Conservation (phyloP, 2,113 vertebrate species). For the Thamnophis sirtalis region DNA sequence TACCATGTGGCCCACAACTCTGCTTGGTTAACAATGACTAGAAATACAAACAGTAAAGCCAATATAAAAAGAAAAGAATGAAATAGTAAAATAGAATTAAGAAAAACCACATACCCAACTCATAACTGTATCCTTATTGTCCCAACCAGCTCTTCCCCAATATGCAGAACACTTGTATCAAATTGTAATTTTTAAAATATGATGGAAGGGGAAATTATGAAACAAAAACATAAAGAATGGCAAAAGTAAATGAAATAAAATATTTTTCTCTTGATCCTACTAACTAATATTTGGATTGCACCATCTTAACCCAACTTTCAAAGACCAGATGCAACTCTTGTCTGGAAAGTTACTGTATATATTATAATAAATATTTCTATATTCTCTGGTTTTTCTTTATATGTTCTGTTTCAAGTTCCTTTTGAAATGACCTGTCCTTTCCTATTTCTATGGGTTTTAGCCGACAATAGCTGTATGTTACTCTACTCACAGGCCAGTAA, state of each 20-base stretch:
- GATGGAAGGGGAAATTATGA: not conserved
- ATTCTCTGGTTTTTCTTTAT: not conserved
- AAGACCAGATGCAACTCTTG: not conserved
- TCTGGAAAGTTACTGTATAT: not conserved
- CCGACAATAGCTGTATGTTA: not conserved
- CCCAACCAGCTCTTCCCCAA: not conserved
- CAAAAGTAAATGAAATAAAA: not conserved
- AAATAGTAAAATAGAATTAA: not conserved
- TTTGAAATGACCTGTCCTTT: not conserved
- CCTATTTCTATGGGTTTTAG: not conserved
- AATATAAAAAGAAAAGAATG: not conserved
- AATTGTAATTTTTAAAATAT: not conserved
- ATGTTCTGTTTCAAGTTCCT: not conserved
- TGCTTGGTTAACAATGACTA: not conserved
- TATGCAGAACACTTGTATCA: not conserved
- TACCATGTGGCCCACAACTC: not conserved
- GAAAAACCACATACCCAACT: not conserved
- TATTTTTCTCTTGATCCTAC: not conserved
- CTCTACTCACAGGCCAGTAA: not conserved
- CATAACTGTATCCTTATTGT: not conserved
- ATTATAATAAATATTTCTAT: not conserved
- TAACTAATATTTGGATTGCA: not conserved
- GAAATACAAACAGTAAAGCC: not conserved
- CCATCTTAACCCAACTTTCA: not conserved
- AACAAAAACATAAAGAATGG: not conserved